Percentiles rank a stretch among this genome's conserved stretches.
Evolutionary conservation across 2,113 vertebrate species (phyloP).

Genomic region (Chroicocephalus ridibundus): DNA sequence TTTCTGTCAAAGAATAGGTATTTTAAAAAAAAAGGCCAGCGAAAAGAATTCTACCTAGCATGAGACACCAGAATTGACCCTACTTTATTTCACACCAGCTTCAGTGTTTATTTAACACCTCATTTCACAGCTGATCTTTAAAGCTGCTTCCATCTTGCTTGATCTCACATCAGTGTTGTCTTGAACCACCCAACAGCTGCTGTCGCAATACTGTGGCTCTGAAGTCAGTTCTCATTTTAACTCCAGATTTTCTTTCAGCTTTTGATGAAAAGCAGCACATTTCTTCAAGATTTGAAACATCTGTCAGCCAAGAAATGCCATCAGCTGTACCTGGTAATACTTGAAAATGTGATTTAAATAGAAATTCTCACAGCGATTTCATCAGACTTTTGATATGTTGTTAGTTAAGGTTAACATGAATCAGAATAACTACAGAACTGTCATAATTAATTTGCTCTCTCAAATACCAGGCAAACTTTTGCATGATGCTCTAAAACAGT

Average conservation of each 20-base stretch:
- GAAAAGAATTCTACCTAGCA: background rate
- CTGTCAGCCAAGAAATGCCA: constrained; percentile 28
- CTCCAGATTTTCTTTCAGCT: constrained; percentile 63
- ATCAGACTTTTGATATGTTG: background rate
- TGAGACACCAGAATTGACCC: background rate
- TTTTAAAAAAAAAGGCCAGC: background rate
- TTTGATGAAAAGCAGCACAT: constrained; percentile 52
- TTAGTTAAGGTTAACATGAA: background rate
- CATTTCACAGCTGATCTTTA: constrained; percentile 12
- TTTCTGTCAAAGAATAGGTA: background rate
- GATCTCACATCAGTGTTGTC: background rate
- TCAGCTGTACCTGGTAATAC: constrained; percentile 46
- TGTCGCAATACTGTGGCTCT: background rate
- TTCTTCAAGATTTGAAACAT: constrained; percentile 53
- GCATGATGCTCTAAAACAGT: background rate
- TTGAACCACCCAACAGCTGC: background rate
- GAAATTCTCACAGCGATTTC: background rate
- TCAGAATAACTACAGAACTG: background rate
- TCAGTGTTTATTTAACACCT: background rate
- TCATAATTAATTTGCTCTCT: background rate
- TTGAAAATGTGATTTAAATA: background rate
- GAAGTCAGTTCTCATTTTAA: constrained; percentile 19
- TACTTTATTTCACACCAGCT: background rate
- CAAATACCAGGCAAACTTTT: background rate
- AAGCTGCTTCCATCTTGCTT: background rate